Evolutionary conservation across 2,888 invertebrate genomes (phyloP), one percentile per base, ranked within the genome.

Genomic region (Limnephilus marmoratus): DNA sequence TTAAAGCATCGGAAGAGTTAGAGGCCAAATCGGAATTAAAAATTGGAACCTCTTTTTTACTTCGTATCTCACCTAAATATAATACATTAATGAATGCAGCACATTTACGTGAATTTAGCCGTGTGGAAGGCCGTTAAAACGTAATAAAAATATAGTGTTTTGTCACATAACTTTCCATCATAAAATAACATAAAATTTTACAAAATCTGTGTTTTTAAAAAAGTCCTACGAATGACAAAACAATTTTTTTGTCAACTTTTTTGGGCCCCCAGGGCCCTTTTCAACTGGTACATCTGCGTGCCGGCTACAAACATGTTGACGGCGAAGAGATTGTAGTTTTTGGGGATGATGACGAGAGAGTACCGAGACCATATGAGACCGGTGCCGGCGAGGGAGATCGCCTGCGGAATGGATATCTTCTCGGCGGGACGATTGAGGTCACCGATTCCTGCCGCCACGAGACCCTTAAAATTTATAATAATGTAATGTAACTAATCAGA

Each of bases 351-450:
- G 41, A 99, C 99, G 94, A 99, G 96, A 0, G 99, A 99, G 95
- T 99, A 97, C 93, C 99, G 97, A 15, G 99, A 98, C 99, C 99
- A 99, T 94, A 99, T 98, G 45, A 98, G 94, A 49, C 99, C 99
- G 37, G 99, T 99, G 3, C 98, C 97, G 29, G 98, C 98, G 91
- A 99, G 96, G 15, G 99, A 98, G 29, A 96, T 95, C 41, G 98
- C 98, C 95, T 99, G 99, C 83, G 97, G 96, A 83, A 98, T 94
- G 94, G 99, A 99, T 92, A 99, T 96, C 94, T 97, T 97, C 94
- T 98, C 98, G 29, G 98, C 99, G 82, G 99, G 99, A 94, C 99
- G 97, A 91, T 97, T 96, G 94, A 99, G 96, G 49, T 93, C 93
- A 53, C 93, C 93, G 49, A 93, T 93, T 31, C 93, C 93, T 5